Evolutionary conservation across 1,140 invertebrate species (phyloP).

Genomic region (Lucilia cuprina): DNA sequence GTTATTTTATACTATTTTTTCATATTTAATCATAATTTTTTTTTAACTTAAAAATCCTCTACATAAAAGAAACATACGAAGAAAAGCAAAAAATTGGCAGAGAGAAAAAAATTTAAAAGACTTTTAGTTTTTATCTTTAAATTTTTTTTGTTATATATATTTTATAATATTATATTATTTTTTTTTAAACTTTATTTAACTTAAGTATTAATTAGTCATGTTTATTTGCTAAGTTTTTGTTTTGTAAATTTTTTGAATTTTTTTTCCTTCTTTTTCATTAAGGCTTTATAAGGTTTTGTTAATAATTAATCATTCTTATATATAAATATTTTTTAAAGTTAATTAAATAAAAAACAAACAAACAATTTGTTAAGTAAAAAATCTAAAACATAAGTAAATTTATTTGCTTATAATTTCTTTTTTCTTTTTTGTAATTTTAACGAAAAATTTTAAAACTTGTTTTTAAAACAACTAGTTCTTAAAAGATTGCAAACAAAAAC

Average conservation of each 20-base stretch:
- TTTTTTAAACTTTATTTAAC: not conserved
- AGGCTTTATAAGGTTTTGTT: constrained; percentile 14
- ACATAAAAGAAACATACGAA: not conserved
- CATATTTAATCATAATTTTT: not conserved
- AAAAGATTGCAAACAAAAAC: too few relatives aligned
- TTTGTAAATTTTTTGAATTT: not conserved
- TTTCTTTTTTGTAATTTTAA: too few relatives aligned
- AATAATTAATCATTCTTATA: not conserved
- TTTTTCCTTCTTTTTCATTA: not conserved
- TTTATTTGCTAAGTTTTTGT: not conserved
- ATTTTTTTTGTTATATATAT: not conserved
- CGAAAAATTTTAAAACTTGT: too few relatives aligned
- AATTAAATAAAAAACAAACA: not conserved
- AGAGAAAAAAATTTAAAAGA: constrained; percentile 5
- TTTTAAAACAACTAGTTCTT: too few relatives aligned
- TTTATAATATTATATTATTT: not conserved
- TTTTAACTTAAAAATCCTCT: not conserved
- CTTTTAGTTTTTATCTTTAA: constrained; percentile 4
- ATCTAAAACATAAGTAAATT: too few relatives aligned
- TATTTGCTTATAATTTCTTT: too few relatives aligned
- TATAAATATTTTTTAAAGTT: not conserved
- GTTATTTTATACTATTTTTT: not conserved
- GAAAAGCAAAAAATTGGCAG: not conserved
- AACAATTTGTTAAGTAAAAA: not conserved
- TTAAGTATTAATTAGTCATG: constrained; percentile 9